Conservation (phyloP, 2,113 vertebrate genomes). For the Burhinus oedicnemus region DNA sequence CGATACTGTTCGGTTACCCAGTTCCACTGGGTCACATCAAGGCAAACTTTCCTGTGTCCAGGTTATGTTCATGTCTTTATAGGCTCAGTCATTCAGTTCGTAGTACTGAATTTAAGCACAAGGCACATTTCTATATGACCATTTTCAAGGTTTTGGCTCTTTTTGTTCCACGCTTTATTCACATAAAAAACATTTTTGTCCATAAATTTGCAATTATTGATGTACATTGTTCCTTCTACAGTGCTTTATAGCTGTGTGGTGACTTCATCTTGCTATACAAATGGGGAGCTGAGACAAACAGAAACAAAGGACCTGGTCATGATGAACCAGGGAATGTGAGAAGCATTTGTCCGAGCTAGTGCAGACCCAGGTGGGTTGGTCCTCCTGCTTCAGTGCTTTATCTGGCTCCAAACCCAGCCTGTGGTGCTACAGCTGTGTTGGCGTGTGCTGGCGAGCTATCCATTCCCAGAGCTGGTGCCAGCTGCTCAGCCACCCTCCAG, state of each 20-base stretch:
- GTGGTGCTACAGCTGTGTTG: neutral
- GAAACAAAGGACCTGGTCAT: neutral
- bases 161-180: neutral
- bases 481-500: accelerated
- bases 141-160: neutral
- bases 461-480: neutral
- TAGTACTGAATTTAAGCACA: neutral
- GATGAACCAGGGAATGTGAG: neutral
- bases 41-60: neutral
- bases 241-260: neutral
- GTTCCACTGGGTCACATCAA: neutral
- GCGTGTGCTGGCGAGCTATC: accelerated
- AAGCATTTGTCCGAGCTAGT: neutral
- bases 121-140: neutral
- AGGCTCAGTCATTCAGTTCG: neutral
- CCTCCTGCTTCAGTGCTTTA: neutral
- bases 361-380: neutral
- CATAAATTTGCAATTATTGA: neutral
- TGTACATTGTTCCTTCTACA: neutral
- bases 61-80: neutral
- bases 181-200: neutral
- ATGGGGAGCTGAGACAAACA: neutral
- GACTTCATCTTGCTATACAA: neutral
- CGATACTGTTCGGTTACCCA: neutral
- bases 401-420: neutral